Evolutionary conservation across 2,113 vertebrate species (phyloP).

Genomic region (Urocolius indicus): DNA sequence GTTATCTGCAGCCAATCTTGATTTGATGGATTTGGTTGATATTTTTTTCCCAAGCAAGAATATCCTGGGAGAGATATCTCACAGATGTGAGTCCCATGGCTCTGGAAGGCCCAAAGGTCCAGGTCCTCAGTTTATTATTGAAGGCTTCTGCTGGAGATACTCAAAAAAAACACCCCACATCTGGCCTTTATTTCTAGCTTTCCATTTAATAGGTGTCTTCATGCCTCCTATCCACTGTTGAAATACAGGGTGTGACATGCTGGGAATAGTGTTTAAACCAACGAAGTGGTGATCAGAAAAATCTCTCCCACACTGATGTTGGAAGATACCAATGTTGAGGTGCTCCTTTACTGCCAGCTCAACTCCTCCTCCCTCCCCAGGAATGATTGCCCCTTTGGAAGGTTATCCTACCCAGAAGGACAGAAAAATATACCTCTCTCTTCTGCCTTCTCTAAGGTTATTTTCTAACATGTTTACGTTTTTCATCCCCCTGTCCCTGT

Average conservation of each 20-base stretch:
- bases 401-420: neutral
- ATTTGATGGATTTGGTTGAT: rapidly evolving
- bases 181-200: neutral
- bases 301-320: rapidly evolving
- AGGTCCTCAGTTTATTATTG: neutral
- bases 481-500: neutral
- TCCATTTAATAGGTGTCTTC: neutral
- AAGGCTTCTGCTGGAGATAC: neutral
- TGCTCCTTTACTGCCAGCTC: neutral
- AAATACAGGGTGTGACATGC: rapidly evolving
- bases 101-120: neutral
- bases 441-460: neutral
- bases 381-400: neutral
- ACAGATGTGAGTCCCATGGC: neutral
- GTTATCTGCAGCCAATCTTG: neutral
- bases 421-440: neutral
- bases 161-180: neutral
- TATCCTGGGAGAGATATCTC: neutral
- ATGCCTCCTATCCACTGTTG: neutral
- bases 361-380: neutral
- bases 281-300: neutral
- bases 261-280: neutral
- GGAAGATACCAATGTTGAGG: neutral
- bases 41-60: neutral
- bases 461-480: neutral